Evolutionary conservation across 2,113 vertebrate genomes (phyloP).

Genomic region (Peromyscus polionotus): DNA sequence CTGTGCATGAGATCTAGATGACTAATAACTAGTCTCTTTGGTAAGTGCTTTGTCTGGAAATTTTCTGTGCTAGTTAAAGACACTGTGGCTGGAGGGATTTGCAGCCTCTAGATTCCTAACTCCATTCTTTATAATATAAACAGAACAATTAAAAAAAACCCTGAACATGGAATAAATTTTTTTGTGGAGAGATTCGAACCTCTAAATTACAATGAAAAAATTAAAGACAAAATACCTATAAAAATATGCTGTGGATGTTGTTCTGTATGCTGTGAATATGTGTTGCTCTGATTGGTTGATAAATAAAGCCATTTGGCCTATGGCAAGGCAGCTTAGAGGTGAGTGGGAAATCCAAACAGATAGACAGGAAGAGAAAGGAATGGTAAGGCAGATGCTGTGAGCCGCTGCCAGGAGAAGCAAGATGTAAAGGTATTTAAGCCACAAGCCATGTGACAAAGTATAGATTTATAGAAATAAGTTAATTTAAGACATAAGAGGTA

Average conservation of each 20-base stretch:
- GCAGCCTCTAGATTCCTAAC: not conserved
- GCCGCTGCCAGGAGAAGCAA: no score
- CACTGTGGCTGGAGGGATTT: not conserved
- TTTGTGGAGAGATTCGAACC: slow-evolving; percentile 5
- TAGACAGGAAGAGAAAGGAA: no score
- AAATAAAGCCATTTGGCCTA: no score
- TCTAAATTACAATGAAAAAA: slow-evolving; percentile 35
- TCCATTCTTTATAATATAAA: not conserved
- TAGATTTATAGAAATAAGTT: no score
- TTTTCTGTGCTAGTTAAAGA: not conserved
- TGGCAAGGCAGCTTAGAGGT: no score
- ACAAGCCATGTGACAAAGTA: no score
- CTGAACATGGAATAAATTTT: not conserved
- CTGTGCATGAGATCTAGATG: not conserved
- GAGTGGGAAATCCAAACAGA: no score
- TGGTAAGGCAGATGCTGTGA: no score
- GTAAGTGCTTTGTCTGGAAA: not conserved
- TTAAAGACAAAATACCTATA: not conserved
- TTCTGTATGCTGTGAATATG: no score
- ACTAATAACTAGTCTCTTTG: not conserved
- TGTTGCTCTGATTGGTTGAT: no score
- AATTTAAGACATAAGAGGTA: no score
- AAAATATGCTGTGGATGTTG: not conserved
- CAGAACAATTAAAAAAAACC: not conserved
- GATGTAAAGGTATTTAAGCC: no score